Conservation (phyloP, 2,888 invertebrate genomes). For the Spicauda simplicius region DNA sequence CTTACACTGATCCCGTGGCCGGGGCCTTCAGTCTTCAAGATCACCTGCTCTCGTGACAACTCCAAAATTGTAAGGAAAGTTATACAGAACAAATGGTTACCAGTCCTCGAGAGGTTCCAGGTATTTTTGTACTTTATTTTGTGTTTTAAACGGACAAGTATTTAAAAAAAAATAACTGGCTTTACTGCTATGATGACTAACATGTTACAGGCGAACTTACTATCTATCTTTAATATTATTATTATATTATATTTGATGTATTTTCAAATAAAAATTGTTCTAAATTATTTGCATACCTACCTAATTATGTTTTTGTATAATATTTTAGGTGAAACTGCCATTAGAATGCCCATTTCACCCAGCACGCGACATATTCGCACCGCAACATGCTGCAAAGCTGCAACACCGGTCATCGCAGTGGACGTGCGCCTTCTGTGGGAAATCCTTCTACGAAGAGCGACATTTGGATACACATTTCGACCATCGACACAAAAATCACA, state of each 20-base stretch:
- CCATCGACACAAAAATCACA: conserved; percentile 92
- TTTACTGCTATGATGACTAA: too few species aligned
- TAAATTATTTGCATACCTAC: too few species aligned
- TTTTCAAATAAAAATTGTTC: too few species aligned
- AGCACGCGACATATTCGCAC: conserved; percentile 93
- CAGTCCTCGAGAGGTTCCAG: conserved; percentile 94
- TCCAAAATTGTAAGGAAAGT: conserved; percentile 94
- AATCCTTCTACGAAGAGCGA: conserved; percentile 95
- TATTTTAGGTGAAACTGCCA: conserved; percentile 88
- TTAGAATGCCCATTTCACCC: conserved; percentile 96
- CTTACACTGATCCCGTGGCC: conserved; percentile 95
- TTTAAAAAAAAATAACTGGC: too few species aligned
- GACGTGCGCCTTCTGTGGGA: conserved; percentile 96
- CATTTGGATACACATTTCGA: conserved; percentile 95
- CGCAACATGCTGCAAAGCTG: conserved; percentile 93
- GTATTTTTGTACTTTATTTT: conserved; percentile 49
- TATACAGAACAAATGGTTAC: conserved; percentile 96
- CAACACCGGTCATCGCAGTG: conserved; percentile 94
- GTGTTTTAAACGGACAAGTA: too few species aligned
- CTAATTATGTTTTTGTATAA: not conserved
- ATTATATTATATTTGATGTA: too few species aligned
- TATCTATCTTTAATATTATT: too few species aligned
- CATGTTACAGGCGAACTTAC: too few species aligned
- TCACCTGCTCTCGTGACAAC: conserved; percentile 94
- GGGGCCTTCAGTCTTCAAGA: conserved; percentile 93